These are phyloP conservation scores for Mamestra brassicae DNA, from an alignment of 2,888 invertebrate genomes.

Conservation along the genomic window DNA sequence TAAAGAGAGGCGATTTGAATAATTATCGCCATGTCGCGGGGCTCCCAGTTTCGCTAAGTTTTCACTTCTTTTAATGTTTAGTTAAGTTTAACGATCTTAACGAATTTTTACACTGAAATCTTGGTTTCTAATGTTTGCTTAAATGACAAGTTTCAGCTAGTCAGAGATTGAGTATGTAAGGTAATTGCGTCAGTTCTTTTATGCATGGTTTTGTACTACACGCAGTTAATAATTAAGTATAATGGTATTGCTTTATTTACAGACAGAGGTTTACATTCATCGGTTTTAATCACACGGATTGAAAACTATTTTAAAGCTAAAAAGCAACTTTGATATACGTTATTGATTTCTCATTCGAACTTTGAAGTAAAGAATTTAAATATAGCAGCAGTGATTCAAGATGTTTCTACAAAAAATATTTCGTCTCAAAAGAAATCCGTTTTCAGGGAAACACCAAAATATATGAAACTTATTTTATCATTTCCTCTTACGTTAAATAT, in stretches of 20 bases:
- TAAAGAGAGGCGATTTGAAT: constrained; percentile 85
- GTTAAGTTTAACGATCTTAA: constrained; percentile 56
- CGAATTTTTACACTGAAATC: constrained; percentile 41
- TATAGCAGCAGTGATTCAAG: not conserved
- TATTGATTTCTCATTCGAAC: not conserved
- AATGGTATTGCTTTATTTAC: not conserved
- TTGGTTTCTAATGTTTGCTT: constrained; percentile 20
- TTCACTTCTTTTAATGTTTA: constrained; percentile 69
- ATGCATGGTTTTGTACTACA: not conserved
- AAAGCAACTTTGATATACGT: not conserved
- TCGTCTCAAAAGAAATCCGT: not conserved
- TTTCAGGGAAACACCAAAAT: not conserved
- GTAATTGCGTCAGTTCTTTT: not conserved
- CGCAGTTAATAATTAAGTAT: not conserved
- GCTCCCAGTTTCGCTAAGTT: constrained; percentile 73
- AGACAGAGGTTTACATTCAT: not conserved
- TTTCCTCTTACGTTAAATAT: constrained; percentile 36
- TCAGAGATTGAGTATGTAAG: not conserved
- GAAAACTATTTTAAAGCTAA: not conserved
- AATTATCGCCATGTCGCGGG: constrained; percentile 77
- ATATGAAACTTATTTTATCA: constrained; percentile 27
- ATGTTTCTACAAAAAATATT: not conserved
- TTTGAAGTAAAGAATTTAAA: not conserved
- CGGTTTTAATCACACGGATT: not conserved
- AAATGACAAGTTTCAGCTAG: not conserved